Evolutionary conservation across 2,888 invertebrate species (phyloP), one percentile per base, ranked within the genome.

Genomic region (Trichopria drosophilae): DNA sequence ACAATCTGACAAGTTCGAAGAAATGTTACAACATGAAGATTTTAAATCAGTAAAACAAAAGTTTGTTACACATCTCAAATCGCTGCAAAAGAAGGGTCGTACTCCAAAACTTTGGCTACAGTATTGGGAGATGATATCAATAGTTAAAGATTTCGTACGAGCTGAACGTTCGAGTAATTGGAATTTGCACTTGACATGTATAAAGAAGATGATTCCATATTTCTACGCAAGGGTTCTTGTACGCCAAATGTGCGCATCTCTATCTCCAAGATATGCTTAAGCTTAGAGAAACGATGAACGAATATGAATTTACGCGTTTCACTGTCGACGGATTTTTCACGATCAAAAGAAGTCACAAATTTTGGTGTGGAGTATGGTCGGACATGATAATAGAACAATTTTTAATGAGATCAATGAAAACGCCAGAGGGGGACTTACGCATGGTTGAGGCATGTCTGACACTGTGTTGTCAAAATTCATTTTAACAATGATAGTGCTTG

Each of bases 81-180:
- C n/a, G n/a, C n/a, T n/a, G n/a, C n/a, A n/a, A n/a, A n/a, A n/a
- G n/a, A n/a, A n/a, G n/a, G n/a, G n/a, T n/a, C 29, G 24, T 7
- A 62, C 60, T 12, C 55, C 58, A 13, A 37, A 56, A 31, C 20
- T 64, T 20, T 61, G 63, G 63, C 20, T 59, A 6, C 62, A 62
- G 36, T 64, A 62, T 40, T 67, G 64, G 42, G 42, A 55, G 7
- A 62, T 71, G 61, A 54, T 65, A 6, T 60, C 61, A 36, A 22
- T 71, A 5, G 39, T 66, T 7, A 63, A 64, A 47, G 53, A 64
- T 13, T 69, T 64, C 46, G 65, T 68, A 20, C 55, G 59, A 48
- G 64, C 66, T 36, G n/a, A n/a, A n/a, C n/a, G n/a, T n/a, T n/a
- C n/a, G n/a, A n/a, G n/a, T n/a, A n/a, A n/a, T n/a, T n/a, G n/a